A percentile compares a stretch with the other conserved stretches of the same genome.
These are phyloP conservation scores for Dendrolimus pini DNA, from an alignment of 2,888 invertebrate genomes.

Conservation along the genomic window DNA sequence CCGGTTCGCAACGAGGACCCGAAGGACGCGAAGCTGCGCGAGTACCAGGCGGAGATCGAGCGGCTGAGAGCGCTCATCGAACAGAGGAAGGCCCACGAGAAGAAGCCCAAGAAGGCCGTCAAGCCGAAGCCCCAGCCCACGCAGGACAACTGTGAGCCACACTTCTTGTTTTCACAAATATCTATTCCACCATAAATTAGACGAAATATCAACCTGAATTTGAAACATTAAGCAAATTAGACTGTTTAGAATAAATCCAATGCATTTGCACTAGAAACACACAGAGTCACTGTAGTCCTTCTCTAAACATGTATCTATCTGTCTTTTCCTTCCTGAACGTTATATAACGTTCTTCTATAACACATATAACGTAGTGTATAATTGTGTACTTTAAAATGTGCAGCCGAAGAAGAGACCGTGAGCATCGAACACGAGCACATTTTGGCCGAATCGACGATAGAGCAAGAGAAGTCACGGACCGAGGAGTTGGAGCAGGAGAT, in stretches of 20 bases:
- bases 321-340: no score
- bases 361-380: no score
- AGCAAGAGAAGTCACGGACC: conserved; percentile 82
- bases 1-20: conserved; percentile 99
- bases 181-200: no score
- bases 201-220: no score
- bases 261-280: no score
- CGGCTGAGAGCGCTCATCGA: conserved; percentile 75
- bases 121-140: conserved; percentile 5
- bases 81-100: conserved; percentile 50
- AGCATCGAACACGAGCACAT: conserved; percentile 68
- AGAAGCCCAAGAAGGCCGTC: conserved; percentile 16
- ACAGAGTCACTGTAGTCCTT: no score
- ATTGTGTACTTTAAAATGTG: background rate
- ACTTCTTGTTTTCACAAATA: no score
- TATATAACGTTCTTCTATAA: no score
- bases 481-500: conserved; percentile 88
- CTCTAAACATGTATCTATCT: no score
- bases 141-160: conserved; percentile 20
- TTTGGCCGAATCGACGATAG: conserved; percentile 68
- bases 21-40: conserved; percentile 96
- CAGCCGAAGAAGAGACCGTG: conserved; percentile 57
- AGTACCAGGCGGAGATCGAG: conserved; percentile 96
- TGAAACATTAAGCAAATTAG: no score
- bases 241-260: no score